Evolutionary conservation across 2,113 vertebrate genomes (phyloP), one percentile per base, ranked within the genome.

Genomic region (Columba janthina): DNA sequence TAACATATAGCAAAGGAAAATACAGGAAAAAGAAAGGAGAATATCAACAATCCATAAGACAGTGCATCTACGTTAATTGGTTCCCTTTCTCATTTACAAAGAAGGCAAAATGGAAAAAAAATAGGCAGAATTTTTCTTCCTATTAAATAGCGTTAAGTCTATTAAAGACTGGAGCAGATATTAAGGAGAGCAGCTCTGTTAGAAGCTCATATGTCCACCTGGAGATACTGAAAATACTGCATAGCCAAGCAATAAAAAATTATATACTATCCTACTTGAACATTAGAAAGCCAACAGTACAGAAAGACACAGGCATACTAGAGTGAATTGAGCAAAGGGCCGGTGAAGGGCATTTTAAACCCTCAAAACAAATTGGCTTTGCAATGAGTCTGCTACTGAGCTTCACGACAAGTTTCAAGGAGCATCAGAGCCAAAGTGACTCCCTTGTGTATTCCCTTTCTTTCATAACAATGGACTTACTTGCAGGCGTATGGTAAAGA

Each of bases 281-380:
- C 26, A 62, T 38, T 5, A 86, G 31, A 21, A 70, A 85, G n/a
- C 44, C 61, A 61, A 69, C 17, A 65, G 65, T n/a, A 56, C 13
- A 72, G n/a, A 81, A 67, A 83, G 42, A 51, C 20, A 32, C 4
- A 9, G 36, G 62, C 32, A 24, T 14, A 46, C 16, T 44, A 15
- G 12, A 72, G 18, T 1, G 3, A 73, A 40, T 14, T 0, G 0
- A 67, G n/a, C 31, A 58, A 78, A 78, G 18, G 24, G 28, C 8
- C 26, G 54, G 2, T n/a, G 28, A 83, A 54, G 12, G 32, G 29
- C 36, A 67, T 64, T 75, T 87, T 32, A 84, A 80, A 89, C 6
- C 21, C 14, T 13, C n/a, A 62, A 79, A 90, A 21, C 48, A 60
- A 58, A 66, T 25, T 1, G 5, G 15, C 28, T 84, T 70, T 85